phyloP scores from a whole-genome alignment of 2,888 invertebrate genomes.

The Drosophila birchii region DNA sequence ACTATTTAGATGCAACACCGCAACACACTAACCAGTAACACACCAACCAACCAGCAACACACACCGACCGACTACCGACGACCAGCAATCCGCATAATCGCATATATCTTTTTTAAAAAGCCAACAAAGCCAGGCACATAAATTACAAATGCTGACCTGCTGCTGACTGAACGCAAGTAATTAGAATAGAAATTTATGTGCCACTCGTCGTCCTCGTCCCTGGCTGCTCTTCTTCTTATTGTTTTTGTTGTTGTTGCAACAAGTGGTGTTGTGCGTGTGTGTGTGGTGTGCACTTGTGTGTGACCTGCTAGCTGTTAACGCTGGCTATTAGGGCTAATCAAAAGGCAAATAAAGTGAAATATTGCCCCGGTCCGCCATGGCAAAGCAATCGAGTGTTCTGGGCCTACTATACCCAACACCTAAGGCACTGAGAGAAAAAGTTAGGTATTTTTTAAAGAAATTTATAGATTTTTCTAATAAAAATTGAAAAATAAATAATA shows the following conservation, averaged over 20 bases:
- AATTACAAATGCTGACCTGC: constrained; percentile 58
- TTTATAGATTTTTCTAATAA: too few species aligned
- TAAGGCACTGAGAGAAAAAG: constrained; percentile 7
- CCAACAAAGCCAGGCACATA: constrained; percentile 54
- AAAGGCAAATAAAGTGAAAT: constrained; percentile 75
- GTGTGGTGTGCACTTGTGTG: constrained; percentile 32
- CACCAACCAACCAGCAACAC: constrained; percentile 10
- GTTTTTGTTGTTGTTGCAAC: constrained; percentile 45
- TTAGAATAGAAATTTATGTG: constrained; percentile 74
- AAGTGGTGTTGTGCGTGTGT: constrained; percentile 49
- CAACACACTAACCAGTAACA: constrained; percentile 16
- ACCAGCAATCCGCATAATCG: constrained; percentile 46
- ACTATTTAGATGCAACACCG: constrained; percentile 46
- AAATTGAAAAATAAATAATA: too few species aligned
- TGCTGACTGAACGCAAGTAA: constrained; percentile 66
- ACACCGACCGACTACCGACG: constrained; percentile 5
- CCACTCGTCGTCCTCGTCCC: constrained; percentile 24
- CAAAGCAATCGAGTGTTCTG: constrained; percentile 37
- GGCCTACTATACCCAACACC: constrained; percentile 9
- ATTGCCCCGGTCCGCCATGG: constrained; percentile 33
- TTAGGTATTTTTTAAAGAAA: too few species aligned
- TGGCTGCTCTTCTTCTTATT: constrained; percentile 9
- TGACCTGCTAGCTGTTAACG: constrained; percentile 47
- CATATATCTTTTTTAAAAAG: constrained; percentile 51
- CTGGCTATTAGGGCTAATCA: constrained; percentile 75